Conservation (phyloP, 2,888 invertebrate genomes). For the Branchipolynoe longqiensis region DNA sequence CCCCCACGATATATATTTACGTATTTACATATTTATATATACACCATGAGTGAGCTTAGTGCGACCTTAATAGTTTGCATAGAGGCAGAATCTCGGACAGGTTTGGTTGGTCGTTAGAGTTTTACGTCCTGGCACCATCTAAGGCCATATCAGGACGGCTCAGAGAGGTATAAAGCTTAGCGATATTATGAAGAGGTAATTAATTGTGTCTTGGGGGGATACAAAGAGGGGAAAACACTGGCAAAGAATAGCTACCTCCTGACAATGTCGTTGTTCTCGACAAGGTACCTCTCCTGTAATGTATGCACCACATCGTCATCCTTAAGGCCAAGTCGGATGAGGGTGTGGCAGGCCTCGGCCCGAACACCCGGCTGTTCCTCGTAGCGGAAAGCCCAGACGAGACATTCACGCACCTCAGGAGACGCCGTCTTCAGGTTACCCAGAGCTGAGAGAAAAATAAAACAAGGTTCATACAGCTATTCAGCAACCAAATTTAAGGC, state of each 20-base stretch:
- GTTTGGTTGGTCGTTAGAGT: no score
- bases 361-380: slow-evolving; percentile 79
- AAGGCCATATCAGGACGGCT: no score
- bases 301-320: slow-evolving; percentile 77
- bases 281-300: slow-evolving; percentile 79
- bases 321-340: slow-evolving; percentile 72
- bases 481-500: not conserved
- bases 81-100: no score
- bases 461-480: not conserved
- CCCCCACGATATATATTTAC: no score
- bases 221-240: no score
- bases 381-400: slow-evolving; percentile 81
- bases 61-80: no score
- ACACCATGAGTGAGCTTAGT: no score
- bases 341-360: slow-evolving; percentile 80
- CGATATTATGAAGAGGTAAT: no score
- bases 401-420: slow-evolving; percentile 74
- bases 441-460: slow-evolving; percentile 78
- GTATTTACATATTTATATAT: no score
- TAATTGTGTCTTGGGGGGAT: no score
- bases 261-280: slow-evolving; percentile 78
- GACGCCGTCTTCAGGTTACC: slow-evolving; percentile 77
- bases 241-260: slow-evolving; percentile 79
- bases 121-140: no score
- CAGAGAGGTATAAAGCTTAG: no score